Conservation (phyloP, 2,888 invertebrate species). For the Rhyacophila evoluta region DNA sequence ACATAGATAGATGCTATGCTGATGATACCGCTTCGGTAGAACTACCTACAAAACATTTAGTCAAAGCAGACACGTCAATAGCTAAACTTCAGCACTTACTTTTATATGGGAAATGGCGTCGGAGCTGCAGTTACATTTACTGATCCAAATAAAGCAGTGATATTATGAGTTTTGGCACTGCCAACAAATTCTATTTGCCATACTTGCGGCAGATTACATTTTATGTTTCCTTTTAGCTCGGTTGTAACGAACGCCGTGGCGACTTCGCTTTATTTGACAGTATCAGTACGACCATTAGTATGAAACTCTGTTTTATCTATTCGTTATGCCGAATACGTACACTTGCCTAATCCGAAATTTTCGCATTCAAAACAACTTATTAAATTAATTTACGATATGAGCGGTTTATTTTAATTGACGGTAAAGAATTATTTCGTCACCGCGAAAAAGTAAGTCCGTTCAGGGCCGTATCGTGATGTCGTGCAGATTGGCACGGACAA, state of each 20-base stretch:
- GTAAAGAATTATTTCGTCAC: too few species aligned
- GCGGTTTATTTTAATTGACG: too few species aligned
- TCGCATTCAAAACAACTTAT: too few species aligned
- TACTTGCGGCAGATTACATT: conserved; percentile 24
- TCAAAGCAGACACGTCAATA: not conserved
- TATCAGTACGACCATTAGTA: not conserved
- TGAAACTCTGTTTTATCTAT: too few species aligned
- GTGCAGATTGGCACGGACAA: too few species aligned
- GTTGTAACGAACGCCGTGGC: not conserved
- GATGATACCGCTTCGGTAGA: too few species aligned
- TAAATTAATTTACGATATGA: too few species aligned
- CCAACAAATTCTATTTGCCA: conserved; percentile 12
- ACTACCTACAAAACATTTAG: not conserved
- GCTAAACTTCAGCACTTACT: not conserved
- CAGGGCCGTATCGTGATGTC: too few species aligned
- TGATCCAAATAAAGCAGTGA: conserved; percentile 22
- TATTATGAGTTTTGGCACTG: conserved; percentile 19
- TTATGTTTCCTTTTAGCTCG: conserved; percentile 12
- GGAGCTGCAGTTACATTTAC: not conserved
- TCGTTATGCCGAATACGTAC: too few species aligned
- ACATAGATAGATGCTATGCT: too few species aligned
- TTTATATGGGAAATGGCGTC: not conserved
- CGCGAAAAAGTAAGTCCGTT: too few species aligned
- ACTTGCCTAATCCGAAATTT: too few species aligned
- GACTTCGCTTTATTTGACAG: not conserved